These are phyloP conservation scores for Cardiocondyla obscurior DNA, from an alignment of 1,140 invertebrate genomes.

Conservation along the genomic window DNA sequence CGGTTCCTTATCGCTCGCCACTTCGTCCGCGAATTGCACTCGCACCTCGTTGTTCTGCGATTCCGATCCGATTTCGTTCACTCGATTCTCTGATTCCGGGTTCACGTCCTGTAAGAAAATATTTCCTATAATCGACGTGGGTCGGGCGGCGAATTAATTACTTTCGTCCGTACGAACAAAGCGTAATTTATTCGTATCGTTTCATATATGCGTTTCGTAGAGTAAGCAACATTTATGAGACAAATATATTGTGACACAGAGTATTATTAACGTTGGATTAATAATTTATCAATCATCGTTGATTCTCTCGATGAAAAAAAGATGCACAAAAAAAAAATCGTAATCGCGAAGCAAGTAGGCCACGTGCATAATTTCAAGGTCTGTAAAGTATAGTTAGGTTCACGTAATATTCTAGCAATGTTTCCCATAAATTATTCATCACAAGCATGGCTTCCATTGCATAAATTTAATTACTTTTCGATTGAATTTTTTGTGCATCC, in stretches of 20 bases:
- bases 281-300: not conserved
- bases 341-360: not conserved
- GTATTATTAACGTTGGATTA: not conserved
- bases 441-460: not conserved
- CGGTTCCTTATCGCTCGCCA: constrained; percentile 82
- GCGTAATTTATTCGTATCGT: not conserved
- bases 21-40: constrained; percentile 86
- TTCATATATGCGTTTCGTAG: not conserved
- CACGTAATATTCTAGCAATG: not conserved
- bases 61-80: constrained; percentile 82
- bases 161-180: not conserved
- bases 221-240: not conserved
- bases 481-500: constrained; percentile 9
- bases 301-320: not conserved
- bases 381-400: not conserved
- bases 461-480: not conserved
- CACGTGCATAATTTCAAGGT: not conserved
- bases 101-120: constrained; percentile 78
- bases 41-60: constrained; percentile 87
- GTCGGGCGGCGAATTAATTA: not conserved
- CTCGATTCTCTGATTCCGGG: constrained; percentile 82
- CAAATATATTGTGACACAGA: not conserved
- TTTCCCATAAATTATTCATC: constrained; percentile 38
- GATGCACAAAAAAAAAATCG: constrained; percentile 40
- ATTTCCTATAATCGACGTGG: constrained; percentile 1